phyloP scores from a whole-genome alignment of 2,113 vertebrate species.

The Corythornis vintsioides region DNA sequence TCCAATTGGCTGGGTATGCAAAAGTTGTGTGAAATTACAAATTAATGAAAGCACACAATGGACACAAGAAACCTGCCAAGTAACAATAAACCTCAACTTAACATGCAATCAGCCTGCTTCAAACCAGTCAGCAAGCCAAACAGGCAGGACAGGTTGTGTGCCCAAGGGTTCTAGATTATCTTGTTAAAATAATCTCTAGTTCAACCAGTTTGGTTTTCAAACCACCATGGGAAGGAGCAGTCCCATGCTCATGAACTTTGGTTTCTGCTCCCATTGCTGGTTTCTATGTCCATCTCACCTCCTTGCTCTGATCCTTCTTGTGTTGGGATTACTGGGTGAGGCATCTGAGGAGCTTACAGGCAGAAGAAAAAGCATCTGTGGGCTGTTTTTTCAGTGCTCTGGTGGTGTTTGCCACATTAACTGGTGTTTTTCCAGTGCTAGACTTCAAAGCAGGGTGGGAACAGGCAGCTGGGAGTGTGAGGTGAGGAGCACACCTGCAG shows the following conservation, averaged over 20 bases:
- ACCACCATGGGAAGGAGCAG: background rate
- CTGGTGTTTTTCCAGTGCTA: background rate
- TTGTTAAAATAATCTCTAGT: conserved; percentile 4
- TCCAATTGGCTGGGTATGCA: background rate
- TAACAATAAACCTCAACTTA: conserved; percentile 56
- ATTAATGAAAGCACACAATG: conserved; percentile 11
- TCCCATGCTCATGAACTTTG: background rate
- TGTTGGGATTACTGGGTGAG: background rate
- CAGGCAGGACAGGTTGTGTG: conserved; percentile 3
- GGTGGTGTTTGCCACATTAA: background rate
- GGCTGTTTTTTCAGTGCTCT: background rate
- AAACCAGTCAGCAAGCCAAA: conserved; percentile 34
- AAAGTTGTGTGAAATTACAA: background rate
- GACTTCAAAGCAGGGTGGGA: background rate
- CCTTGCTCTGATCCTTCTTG: conserved; percentile 11
- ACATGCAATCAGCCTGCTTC: background rate
- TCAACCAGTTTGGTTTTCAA: conserved; percentile 16
- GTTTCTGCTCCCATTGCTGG: background rate
- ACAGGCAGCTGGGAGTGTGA: background rate
- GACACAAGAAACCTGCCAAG: conserved; percentile 50
- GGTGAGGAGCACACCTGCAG: background rate
- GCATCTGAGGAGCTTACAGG: background rate
- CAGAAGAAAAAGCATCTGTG: background rate
- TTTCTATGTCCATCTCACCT: background rate
- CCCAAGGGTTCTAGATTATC: background rate